These are phyloP conservation scores for Paradisaea rubra DNA, from an alignment of 2,113 vertebrate genomes.

Conservation along the genomic window DNA sequence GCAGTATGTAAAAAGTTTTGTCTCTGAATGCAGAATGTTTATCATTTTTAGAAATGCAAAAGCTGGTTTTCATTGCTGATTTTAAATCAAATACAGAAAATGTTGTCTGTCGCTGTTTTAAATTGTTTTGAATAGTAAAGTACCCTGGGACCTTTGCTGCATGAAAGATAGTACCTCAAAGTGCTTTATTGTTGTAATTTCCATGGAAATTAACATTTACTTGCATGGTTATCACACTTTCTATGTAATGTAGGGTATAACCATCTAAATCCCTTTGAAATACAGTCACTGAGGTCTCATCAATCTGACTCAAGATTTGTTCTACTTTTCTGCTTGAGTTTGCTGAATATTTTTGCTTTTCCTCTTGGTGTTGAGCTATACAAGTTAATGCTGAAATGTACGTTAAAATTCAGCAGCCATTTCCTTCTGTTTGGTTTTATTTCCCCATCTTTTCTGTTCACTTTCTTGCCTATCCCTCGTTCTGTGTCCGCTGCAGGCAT, in stretches of 20 bases:
- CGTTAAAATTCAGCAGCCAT: background rate
- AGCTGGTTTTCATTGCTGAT: background rate
- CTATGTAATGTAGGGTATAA: background rate
- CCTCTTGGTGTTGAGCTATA: background rate
- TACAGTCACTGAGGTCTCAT: constrained; percentile 1
- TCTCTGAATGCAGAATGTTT: background rate
- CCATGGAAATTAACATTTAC: constrained; percentile 55
- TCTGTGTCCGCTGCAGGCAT: background rate
- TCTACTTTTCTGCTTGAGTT: background rate
- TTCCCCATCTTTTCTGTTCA: background rate
- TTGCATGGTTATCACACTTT: constrained; percentile 18
- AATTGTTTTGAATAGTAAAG: constrained; percentile 49
- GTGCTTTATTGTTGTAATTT: constrained; percentile 61
- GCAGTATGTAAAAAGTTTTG: background rate
- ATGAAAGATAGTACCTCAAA: constrained; percentile 29
- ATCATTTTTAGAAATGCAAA: background rate
- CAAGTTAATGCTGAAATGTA: background rate
- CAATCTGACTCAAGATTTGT: background rate
- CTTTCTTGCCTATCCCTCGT: background rate
- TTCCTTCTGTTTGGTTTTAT: background rate
- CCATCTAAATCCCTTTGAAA: constrained; percentile 13
- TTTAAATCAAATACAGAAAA: constrained; percentile 45
- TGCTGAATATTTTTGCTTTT: background rate
- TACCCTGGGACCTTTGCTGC: constrained; percentile 7
- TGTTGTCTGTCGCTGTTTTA: background rate